Evolutionary conservation across 2,113 vertebrate species (phyloP).

Genomic region (Rousettus leschenaultii): DNA sequence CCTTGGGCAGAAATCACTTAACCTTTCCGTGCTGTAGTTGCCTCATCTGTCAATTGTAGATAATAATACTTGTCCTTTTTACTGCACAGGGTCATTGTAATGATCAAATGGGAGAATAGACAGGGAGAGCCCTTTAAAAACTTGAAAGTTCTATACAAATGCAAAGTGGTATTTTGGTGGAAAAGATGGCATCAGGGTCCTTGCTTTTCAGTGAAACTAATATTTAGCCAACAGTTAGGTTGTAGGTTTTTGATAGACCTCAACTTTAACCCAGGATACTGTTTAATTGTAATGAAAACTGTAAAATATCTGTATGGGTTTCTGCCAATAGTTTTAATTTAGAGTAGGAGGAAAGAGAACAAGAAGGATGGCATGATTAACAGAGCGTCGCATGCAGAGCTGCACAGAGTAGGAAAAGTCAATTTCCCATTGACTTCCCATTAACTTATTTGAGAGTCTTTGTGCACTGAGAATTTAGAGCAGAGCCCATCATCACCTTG

Average conservation of each 20-base stretch:
- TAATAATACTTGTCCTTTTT: slow-evolving; percentile 62
- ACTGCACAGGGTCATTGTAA: slow-evolving; percentile 26
- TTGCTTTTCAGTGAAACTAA: background rate
- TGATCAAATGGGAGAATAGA: slow-evolving; percentile 24
- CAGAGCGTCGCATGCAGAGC: slow-evolving; percentile 67
- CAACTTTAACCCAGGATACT: slow-evolving; percentile 26
- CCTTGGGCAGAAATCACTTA: slow-evolving; percentile 57
- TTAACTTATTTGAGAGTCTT: slow-evolving; percentile 74
- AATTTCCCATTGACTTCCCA: slow-evolving; percentile 77
- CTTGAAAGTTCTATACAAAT: slow-evolving; percentile 44
- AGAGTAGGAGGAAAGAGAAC: slow-evolving; percentile 69
- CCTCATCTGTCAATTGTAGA: slow-evolving; percentile 64
- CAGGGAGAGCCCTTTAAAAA: slow-evolving; percentile 55
- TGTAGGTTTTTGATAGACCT: slow-evolving; percentile 46
- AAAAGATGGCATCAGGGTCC: background rate
- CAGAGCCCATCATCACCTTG: slow-evolving; percentile 64
- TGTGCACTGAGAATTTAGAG: slow-evolving; percentile 71
- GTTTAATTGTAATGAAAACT: slow-evolving; percentile 63
- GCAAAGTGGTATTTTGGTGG: slow-evolving; percentile 8
- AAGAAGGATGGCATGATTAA: slow-evolving; percentile 74
- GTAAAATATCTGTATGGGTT: slow-evolving; percentile 53
- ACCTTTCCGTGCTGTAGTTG: slow-evolving; percentile 43
- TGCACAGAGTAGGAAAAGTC: slow-evolving; percentile 67
- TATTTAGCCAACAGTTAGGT: background rate
- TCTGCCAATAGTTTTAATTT: slow-evolving; percentile 72